Evolutionary conservation across 2,113 vertebrate genomes (phyloP).

Genomic region (Chunga burmeisteri): DNA sequence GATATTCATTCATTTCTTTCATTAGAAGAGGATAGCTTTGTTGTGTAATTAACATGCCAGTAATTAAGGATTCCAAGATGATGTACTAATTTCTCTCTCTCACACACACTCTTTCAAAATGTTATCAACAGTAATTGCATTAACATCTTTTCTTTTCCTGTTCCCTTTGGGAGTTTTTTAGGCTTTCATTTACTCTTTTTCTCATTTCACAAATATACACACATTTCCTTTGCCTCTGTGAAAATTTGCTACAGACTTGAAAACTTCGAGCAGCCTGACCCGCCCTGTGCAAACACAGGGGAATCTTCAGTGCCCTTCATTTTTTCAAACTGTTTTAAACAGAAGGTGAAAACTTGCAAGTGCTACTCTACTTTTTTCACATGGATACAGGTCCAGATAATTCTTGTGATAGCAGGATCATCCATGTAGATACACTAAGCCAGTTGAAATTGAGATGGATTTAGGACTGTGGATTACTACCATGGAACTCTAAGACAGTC

Average conservation of each 20-base stretch:
- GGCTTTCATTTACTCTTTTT: constrained; percentile 26
- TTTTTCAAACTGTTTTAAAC: background rate
- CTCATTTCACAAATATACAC: background rate
- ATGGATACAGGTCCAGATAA: background rate
- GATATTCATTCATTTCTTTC: background rate
- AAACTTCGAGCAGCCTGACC: background rate
- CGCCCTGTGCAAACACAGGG: background rate
- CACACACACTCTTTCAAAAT: background rate
- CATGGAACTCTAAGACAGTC: background rate
- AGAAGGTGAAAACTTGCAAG: background rate
- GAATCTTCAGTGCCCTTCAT: background rate
- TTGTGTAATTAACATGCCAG: constrained; percentile 39
- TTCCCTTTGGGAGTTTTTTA: constrained; percentile 22
- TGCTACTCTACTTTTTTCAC: background rate
- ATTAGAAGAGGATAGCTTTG: constrained; percentile 50
- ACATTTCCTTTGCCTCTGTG: background rate
- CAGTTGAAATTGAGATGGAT: background rate
- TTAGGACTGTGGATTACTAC: background rate
- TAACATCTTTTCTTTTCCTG: constrained; percentile 30
- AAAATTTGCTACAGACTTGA: constrained; percentile 2
- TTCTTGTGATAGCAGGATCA: background rate
- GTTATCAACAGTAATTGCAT: constrained; percentile 51
- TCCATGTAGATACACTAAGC: background rate
- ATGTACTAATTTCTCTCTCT: constrained; percentile 47
- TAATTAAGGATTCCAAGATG: constrained; percentile 57